Percentiles rank a stretch among this genome's conserved stretches.
phyloP scores from a whole-genome alignment of 2,888 invertebrate genomes.

The Drosophila yooni region DNA sequence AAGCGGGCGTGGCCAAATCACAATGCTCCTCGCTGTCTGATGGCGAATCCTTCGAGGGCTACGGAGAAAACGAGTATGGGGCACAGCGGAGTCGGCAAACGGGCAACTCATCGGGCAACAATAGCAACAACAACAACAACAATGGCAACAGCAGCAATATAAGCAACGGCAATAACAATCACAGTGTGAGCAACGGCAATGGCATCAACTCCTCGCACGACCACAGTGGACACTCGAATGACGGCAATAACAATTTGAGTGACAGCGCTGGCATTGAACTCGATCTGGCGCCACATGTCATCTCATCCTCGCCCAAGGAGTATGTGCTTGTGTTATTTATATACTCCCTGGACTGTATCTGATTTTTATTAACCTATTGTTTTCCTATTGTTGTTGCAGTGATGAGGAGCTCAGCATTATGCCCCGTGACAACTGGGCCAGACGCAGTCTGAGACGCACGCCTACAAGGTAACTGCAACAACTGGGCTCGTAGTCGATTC shows the following conservation, averaged over 20 bases:
- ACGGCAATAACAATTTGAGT: slow-evolving; percentile 79
- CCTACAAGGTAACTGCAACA: slow-evolving; percentile 88
- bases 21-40: slow-evolving; percentile 88
- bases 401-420: slow-evolving; percentile 87
- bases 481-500: slow-evolving; percentile 15
- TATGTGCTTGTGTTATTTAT: slow-evolving; percentile 63
- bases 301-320: slow-evolving; percentile 80
- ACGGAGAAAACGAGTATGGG: slow-evolving; percentile 87
- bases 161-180: slow-evolving; percentile 29
- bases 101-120: slow-evolving; percentile 31
- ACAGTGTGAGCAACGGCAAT: slow-evolving; percentile 42
- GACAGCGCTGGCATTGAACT: slow-evolving; percentile 82
- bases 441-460: slow-evolving; percentile 92
- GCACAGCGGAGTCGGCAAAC: slow-evolving; percentile 39
- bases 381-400: slow-evolving; percentile 73
- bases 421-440: slow-evolving; percentile 93
- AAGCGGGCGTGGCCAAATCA: slow-evolving; percentile 83
- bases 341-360: not conserved
- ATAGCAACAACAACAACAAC: slow-evolving; percentile 28
- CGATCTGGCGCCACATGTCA: slow-evolving; percentile 84
- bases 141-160: slow-evolving; percentile 32
- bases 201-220: slow-evolving; percentile 35
- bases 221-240: slow-evolving; percentile 75
- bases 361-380: slow-evolving; percentile 49
- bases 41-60: slow-evolving; percentile 93